Evolutionary conservation across 2,888 invertebrate genomes (phyloP).

Genomic region (Eugnorisma glareosa): DNA sequence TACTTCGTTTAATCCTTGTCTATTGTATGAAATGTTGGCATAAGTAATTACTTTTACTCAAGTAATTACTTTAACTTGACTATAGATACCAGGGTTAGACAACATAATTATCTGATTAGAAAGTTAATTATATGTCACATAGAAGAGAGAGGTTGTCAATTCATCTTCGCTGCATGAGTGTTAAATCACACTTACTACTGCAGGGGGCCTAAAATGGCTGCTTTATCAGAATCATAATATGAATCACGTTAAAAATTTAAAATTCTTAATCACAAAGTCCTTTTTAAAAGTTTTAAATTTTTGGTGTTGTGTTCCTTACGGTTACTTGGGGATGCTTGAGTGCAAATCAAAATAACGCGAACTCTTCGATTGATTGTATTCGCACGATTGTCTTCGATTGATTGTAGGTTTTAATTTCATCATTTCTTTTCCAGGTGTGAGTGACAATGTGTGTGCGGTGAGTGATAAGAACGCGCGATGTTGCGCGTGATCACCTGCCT

Average conservation of each 20-base stretch:
- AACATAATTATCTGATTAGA: slow-evolving; percentile 26
- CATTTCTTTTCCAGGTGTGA: slow-evolving; percentile 80
- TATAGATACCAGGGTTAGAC: background rate
- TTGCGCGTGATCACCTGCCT: slow-evolving; percentile 82
- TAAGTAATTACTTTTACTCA: background rate
- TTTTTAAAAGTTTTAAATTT: too few species aligned
- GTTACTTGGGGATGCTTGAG: background rate
- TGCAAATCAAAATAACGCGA: background rate
- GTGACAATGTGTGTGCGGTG: slow-evolving; percentile 90
- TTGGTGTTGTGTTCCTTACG: too few species aligned
- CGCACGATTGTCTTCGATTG: background rate
- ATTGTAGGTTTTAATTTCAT: background rate
- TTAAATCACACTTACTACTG: slow-evolving; percentile 8
- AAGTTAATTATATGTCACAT: slow-evolving; percentile 20
- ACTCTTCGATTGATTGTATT: background rate
- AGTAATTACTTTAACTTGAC: background rate
- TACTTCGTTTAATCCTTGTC: too few species aligned
- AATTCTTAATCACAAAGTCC: too few species aligned
- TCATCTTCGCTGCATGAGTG: slow-evolving; percentile 3
- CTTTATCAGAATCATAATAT: too few species aligned
- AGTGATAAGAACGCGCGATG: slow-evolving; percentile 82
- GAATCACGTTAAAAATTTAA: too few species aligned
- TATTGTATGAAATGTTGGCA: background rate
- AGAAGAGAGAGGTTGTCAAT: slow-evolving; percentile 6
- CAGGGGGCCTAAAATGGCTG: too few species aligned